Base-by-base conservation (phyloP, 2,797 vertebrate genomes). In the Diplodus sargus region DNA sequence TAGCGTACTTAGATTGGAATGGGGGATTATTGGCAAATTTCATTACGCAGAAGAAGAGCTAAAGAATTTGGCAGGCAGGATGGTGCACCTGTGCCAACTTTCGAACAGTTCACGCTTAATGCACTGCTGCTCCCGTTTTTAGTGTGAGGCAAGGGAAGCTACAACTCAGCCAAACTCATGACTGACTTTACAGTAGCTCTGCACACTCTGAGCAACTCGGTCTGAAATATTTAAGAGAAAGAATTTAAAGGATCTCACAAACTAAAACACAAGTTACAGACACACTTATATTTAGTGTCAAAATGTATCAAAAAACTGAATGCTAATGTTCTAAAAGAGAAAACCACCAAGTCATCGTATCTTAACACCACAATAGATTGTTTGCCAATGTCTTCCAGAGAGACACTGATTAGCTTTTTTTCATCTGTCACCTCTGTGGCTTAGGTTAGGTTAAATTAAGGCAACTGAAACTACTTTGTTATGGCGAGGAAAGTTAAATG, bases 1-100 rank as follows among this genome's bases (percentile, higher is more conserved):
- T 81, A 64, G 71, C 77, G 58, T 65, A 75, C 65, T 79, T 78
- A 65, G 72, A 86, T 83, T 88, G 74, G 76, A 76, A 73, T 54
- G 51, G 74, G 79, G 87, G 88, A 91, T 88, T 89, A 89, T 60
- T 78, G 69, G 83, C 62, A 69, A 82, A 87, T 85, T 86, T 89
- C 85, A 90, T 90, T 81, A 85, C 17, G 30, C 42, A 25, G 20
- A 64, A n/a, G 62, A 80, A 79, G 71, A 85, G 86, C 64, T 89
- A 82, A 91, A 88, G 85, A 54, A 79, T 81, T 83, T 90, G 87
- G 89, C 87, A 80, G 78, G 75, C 68, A 23, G 12, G 45, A 4
- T 17, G 0, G 1, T 18, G 61, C 52, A 72, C 74, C 77, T 78
- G 65, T 78, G 90, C 92, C 89, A 90, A 87, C 57, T 76, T 83